These are phyloP conservation scores for Pammene aurita DNA, from an alignment of 2,888 invertebrate genomes.

Conservation along the genomic window DNA sequence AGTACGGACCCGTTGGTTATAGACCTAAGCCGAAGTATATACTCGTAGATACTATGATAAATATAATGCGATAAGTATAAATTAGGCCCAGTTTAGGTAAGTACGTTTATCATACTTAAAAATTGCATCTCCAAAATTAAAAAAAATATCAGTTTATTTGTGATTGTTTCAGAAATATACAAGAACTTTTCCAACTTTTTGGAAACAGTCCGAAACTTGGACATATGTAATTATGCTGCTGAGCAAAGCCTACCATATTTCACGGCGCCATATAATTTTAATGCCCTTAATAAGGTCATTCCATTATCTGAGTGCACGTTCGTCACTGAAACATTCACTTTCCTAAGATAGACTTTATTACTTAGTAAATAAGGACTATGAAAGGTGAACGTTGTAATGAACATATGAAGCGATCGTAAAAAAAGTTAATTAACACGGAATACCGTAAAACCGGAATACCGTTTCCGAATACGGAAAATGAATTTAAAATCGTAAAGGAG, in stretches of 20 bases:
- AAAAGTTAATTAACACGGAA: slow-evolving; percentile 37
- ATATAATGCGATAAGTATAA: too few species aligned
- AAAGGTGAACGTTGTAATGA: background rate
- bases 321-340: background rate
- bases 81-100: too few species aligned
- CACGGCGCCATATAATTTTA: slow-evolving; percentile 29
- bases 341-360: background rate
- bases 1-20: too few species aligned
- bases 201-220: too few species aligned
- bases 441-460: too few species aligned
- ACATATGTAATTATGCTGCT: background rate
- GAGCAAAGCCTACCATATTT: slow-evolving; percentile 10
- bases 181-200: too few species aligned
- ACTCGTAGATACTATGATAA: too few species aligned
- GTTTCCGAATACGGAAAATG: slow-evolving; percentile 26
- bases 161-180: too few species aligned
- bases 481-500: slow-evolving; percentile 13
- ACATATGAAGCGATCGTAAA: slow-evolving; percentile 33
- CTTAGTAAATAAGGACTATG: background rate
- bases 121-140: too few species aligned
- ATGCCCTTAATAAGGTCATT: slow-evolving; percentile 15
- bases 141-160: too few species aligned
- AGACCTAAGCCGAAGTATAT: too few species aligned
- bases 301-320: slow-evolving; percentile 37
- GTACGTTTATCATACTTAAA: too few species aligned